Base-by-base conservation (phyloP, 2,113 vertebrate genomes). In the Saimiri boliviensis region DNA sequence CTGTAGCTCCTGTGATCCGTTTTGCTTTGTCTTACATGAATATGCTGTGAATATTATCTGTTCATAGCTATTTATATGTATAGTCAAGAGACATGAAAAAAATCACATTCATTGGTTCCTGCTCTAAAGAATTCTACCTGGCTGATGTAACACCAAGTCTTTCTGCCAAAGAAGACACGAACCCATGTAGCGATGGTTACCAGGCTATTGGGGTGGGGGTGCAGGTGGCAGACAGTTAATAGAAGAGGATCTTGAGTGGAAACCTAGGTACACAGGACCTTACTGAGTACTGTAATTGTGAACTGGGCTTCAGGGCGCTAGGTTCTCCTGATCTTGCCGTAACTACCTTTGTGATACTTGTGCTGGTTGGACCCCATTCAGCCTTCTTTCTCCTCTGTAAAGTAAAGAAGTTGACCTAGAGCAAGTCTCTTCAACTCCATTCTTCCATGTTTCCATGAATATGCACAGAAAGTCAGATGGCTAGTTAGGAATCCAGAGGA, bases 91-190 rank as follows among this genome's bases (percentile, higher is more conserved):
- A 70, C 13, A 73, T 3, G 11, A 77, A 96, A 97, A 97, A 93
- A 77, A 45, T 49, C 5, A 32, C 49, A 52, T 52, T 93, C 73
- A 73, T 6, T 66, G 49, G 47, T 79, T 91, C 37, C 92, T 76
- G 10, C 47, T 71, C 52, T 86, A 58, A 94, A 96, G 94, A 74
- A 70, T 79, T 81, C 85, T 77, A n/a, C 27, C 74, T 82, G 89
- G 17, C 42, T 77, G 45, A 66, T 30, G 16, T 77, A 91, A 56
- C 70, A 66, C 21, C 1, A 3, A 79, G 32, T 71, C 47, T 94
- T 92, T 60, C 47, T 88, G 30, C 93, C 70, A 73, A 30, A 73
- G n/a, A 91, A 49, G 87, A 73, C 20, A 74, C 25, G 32, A 52
- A 45, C 16, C 45, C 70, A 92, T 70, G 80, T 58, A 91, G 56